These are phyloP conservation scores for Cynocephalus volans DNA, from an alignment of 2,113 vertebrate genomes.

Conservation along the genomic window DNA sequence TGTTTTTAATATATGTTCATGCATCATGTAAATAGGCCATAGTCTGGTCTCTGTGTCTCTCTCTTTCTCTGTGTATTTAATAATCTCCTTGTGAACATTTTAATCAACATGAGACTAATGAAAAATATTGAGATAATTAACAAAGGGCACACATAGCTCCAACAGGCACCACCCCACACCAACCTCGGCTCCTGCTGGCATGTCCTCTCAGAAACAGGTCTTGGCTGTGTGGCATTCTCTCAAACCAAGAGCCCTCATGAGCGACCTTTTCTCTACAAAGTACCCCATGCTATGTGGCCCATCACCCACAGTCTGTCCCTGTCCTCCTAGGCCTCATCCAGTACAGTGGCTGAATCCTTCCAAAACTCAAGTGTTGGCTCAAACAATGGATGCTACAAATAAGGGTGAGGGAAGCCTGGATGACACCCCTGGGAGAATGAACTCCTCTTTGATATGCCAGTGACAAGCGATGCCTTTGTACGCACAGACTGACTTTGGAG, in stretches of 20 bases:
- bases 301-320: neutral
- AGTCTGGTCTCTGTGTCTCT: neutral
- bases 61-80: neutral
- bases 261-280: constrained; percentile 11
- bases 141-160: neutral
- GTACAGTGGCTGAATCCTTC: neutral
- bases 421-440: constrained; percentile 16
- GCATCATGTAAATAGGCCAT: neutral
- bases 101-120: constrained; percentile 34
- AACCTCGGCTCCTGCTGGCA: neutral
- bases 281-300: neutral
- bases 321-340: neutral
- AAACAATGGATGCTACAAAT: constrained; percentile 22
- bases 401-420: neutral
- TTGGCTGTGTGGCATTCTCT: constrained; percentile 58
- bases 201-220: constrained; percentile 65
- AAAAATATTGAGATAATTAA: constrained; percentile 34
- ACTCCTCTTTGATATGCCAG: neutral
- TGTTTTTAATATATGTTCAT: neutral
- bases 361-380: constrained; percentile 28
- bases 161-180: neutral
- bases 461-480: neutral
- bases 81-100: constrained; percentile 59
- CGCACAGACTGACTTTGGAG: neutral
- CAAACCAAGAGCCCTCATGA: neutral